These are phyloP conservation scores for Acrossocheilus fasciatus DNA, from an alignment of 2,797 vertebrate genomes.

Conservation along the genomic window DNA sequence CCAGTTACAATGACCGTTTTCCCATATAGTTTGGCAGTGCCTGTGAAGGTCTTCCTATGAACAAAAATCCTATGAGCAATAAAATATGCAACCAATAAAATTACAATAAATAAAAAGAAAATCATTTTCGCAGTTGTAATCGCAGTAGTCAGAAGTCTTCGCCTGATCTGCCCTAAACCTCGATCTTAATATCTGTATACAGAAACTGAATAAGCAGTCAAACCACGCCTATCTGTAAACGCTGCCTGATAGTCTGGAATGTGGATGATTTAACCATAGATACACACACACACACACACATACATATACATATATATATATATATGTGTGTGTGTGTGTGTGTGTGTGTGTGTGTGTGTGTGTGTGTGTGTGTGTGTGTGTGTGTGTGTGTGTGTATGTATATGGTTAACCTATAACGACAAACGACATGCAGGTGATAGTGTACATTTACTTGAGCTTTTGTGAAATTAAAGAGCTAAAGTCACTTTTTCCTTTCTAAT, in stretches of 20 bases:
- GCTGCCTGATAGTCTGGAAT: neutral
- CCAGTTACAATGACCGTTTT: constrained; percentile 55
- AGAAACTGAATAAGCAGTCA: neutral
- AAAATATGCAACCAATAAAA: constrained; percentile 3
- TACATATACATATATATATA: no score
- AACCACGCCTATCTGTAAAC: neutral
- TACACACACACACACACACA: no score
- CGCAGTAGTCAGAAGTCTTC: neutral
- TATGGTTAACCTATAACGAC: no score
- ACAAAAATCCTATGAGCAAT: constrained; percentile 38
- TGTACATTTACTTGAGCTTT: no score
- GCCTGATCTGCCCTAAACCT: neutral
- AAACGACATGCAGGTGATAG: no score
- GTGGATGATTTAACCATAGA: neutral
- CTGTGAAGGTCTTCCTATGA: constrained; percentile 25
- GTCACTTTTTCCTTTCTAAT: neutral
- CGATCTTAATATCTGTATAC: neutral
- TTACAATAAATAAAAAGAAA: neutral
- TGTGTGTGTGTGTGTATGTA: no score
- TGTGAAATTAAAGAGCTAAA: no score
- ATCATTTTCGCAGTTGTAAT: neutral
- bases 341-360: no score
- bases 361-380: no score
- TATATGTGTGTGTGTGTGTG: no score
- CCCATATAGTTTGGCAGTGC: constrained; percentile 39